Evolutionary conservation across 2,113 vertebrate genomes (phyloP), one percentile per base, ranked within the genome.

Genomic region (Sceloporus tristichus): DNA sequence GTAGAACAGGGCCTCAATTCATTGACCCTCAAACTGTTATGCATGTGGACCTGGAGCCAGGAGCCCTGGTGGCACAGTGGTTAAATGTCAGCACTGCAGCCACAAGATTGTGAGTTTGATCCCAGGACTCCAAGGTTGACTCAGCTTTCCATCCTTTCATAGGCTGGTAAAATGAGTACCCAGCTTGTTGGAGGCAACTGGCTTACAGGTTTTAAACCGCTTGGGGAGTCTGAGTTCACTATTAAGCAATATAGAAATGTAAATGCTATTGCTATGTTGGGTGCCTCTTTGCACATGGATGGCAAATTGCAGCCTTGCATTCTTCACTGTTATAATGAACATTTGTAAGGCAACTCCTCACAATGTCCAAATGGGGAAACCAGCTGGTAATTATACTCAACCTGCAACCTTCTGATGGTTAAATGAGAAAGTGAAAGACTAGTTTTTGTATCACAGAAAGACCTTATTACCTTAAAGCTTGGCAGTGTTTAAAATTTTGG

Each of bases 391-490:
- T 88, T 68, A 76, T 23, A n/a, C 10, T 76, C 71, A 88, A 59
- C 53, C 48, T 42, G 23, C 21, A 40, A 87, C 48, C 48, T 38
- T 42, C 62, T 70, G 53, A 87, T 71, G 27, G 79, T 38, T 71
- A 87, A 9, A 40, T 9, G 34, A 48, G 3, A 86, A 9, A 82
- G 7, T 0, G 16, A 27, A 83, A 85, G 7, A 18, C 27, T 54
- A 34, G 1, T 71, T 88, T 74, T 85, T 27, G 19, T 80, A 0
- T 0, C 29, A 16, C 4, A 85, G 14, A 34, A 89, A 89, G 86
- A 93, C 73, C 8, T 82, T 23, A 66, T 0, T 84, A 87, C 92
- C 29, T 0, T 68, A 90, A 90, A 92, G 10, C 34, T 85, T 40
- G 6, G 48, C 34, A 80, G 0, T 66, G 59, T 81, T 0, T 75